Evolutionary conservation across 1,140 invertebrate species (phyloP), one percentile per base, ranked within the genome.

Genomic region (Ylistrum balloti): DNA sequence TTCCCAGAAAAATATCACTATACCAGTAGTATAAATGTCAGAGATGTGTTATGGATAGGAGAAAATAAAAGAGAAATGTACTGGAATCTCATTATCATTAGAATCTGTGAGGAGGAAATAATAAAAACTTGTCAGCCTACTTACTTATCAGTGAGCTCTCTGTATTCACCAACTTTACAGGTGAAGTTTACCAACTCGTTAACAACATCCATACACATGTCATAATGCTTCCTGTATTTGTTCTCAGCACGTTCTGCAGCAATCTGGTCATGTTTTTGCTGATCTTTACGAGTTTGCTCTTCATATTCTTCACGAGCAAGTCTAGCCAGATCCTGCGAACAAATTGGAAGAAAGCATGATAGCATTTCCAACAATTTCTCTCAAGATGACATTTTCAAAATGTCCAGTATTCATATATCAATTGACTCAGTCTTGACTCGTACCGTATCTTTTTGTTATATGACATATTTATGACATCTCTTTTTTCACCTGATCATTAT

Each of bases 141-240:
- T 91, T 93, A 96, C 96, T 95, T 94, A 88, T 95, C 94, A 45
- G 96, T 96, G 10, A 96, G 93, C 91, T 96, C 95, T 56, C 95
- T 93, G 87, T 96, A 96, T 90, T 96, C 96, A 11, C 91, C 94
- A 11, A 96, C 94, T 93, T 96, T 96, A 89, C 93, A 94, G 13
- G 95, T 89, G 87, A 96, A 95, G 89, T 96, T 95, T 22, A 96
- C 93, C 41, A 96, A 94, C 86, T 95, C 93, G 33, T 93, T 89
- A 0, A 96, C 90, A 13, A 96, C 92, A 11, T 95, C 94, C 33
- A 91, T 89, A 92, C 95, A 95, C 86, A 95, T 93, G 33, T 96
- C 93, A 86, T 96, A 96, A 91, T 96, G 96, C 88, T 94, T 95
- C 33, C 91, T 91, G 88, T 96, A 96, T 74, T 93, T 94, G 7